These are phyloP conservation scores for Pipistrellus pipistrellus DNA, from an alignment of 2,797 vertebrate genomes.

Conservation along the genomic window DNA sequence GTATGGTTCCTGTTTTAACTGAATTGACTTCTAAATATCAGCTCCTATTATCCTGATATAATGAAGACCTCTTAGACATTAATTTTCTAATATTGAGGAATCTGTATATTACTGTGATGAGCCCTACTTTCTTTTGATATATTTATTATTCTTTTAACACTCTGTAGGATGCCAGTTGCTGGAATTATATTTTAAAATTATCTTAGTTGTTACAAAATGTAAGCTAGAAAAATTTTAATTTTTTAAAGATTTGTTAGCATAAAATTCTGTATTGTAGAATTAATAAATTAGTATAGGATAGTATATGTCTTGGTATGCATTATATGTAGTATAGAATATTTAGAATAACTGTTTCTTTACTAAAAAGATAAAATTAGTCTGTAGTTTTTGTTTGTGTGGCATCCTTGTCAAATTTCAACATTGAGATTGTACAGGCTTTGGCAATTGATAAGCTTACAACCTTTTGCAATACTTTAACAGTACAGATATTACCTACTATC, in stretches of 20 bases:
- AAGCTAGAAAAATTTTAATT: neutral
- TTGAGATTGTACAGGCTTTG: neutral
- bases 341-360: neutral
- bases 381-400: neutral
- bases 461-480: neutral
- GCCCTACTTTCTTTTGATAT: neutral
- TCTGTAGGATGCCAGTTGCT: neutral
- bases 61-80: neutral
- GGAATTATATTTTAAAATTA: neutral
- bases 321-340: neutral
- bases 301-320: neutral
- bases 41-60: neutral
- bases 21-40: conserved; percentile 24
- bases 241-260: neutral
- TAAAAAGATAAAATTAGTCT: neutral
- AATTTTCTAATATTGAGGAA: conserved; percentile 17
- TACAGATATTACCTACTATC: neutral
- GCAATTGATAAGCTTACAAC: neutral
- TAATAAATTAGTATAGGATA: neutral
- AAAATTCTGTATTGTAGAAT: neutral
- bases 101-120: neutral
- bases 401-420: neutral
- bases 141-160: neutral
- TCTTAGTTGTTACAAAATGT: neutral
- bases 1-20: neutral